A percentile compares a stretch with the other conserved stretches of the same genome.
phyloP scores from a whole-genome alignment of 2,113 vertebrate species.

The Seriola dumerili region DNA sequence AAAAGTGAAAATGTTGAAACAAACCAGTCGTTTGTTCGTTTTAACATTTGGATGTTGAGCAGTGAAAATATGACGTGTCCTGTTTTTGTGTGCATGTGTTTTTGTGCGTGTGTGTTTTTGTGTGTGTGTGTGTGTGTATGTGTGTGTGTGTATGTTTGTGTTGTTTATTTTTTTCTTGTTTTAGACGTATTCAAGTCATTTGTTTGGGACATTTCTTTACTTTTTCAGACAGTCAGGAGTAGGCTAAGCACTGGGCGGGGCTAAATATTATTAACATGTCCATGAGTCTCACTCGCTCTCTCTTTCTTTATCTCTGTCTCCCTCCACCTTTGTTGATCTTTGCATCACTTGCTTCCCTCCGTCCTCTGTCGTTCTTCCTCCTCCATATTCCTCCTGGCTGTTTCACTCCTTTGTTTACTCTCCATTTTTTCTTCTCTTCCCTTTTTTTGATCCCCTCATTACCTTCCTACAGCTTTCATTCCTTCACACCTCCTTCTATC shows the following conservation, averaged over 20 bases:
- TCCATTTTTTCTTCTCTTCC: neutral
- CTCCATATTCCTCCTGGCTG: neutral
- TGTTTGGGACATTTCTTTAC: slow-evolving; percentile 28
- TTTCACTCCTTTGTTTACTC: neutral
- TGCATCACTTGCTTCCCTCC: neutral
- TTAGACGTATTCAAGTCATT: slow-evolving; percentile 13
- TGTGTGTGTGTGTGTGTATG: slow-evolving; percentile 21
- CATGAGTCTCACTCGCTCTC: neutral
- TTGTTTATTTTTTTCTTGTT: neutral
- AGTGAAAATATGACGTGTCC: slow-evolving; percentile 26
- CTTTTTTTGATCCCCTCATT: neutral
- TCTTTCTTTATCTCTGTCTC: neutral
- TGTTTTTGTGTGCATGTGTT: slow-evolving; percentile 21
- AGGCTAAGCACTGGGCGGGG: neutral
- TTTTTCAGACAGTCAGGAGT: neutral
- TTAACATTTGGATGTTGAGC: slow-evolving; percentile 44
- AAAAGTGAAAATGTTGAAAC: slow-evolving; percentile 51
- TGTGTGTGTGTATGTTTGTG: slow-evolving; percentile 9
- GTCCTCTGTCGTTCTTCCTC: neutral
- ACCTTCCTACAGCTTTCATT: neutral
- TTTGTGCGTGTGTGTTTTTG: slow-evolving; percentile 17
- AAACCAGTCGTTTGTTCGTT: slow-evolving; percentile 57
- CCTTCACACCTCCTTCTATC: too few species aligned
- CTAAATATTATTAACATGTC: neutral
- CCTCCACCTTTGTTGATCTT: neutral